These are phyloP conservation scores for Heteractis magnifica DNA, from an alignment of 92 coral and sea anemone genomes.

Conservation along the genomic window DNA sequence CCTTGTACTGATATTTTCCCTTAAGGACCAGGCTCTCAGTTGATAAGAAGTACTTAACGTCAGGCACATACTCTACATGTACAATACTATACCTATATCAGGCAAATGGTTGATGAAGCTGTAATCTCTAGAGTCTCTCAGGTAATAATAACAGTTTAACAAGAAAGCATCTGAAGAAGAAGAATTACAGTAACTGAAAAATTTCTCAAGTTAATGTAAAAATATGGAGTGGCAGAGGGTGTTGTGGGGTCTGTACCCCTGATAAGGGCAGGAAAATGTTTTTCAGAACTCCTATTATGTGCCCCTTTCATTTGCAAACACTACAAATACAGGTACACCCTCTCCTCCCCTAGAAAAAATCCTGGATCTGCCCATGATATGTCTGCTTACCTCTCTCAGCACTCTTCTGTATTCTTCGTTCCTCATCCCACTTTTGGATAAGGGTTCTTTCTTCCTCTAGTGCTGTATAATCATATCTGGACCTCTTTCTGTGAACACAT, in stretches of 20 bases:
- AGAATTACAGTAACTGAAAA: not conserved
- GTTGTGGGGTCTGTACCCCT: too few species aligned
- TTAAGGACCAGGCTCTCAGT: too few species aligned
- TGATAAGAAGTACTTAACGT: too few species aligned
- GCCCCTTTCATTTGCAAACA: too few species aligned
- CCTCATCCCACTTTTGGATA: constrained; percentile 76
- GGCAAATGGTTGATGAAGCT: constrained; percentile 68
- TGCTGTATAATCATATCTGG: constrained; percentile 54
- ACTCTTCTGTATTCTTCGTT: constrained; percentile 67
- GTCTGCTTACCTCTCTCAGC: constrained; percentile 74
- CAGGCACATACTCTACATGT: not conserved
- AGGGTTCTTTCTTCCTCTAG: constrained; percentile 74
- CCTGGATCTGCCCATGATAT: too few species aligned
- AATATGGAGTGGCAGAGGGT: too few species aligned
- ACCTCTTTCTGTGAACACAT: constrained; percentile 39
- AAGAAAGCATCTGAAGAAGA: constrained; percentile 55
- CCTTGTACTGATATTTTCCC: too few species aligned
- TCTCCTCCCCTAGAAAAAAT: too few species aligned
- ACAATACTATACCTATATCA: constrained; percentile 61
- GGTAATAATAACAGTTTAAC: constrained; percentile 72
- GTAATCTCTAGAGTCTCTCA: constrained; percentile 62
- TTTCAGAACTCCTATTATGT: too few species aligned
- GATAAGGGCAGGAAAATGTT: not conserved
- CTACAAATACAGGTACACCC: too few species aligned
- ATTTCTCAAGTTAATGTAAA: not conserved